phyloP scores from a whole-genome alignment of 2,113 vertebrate genomes.

The Euleptes europaea region DNA sequence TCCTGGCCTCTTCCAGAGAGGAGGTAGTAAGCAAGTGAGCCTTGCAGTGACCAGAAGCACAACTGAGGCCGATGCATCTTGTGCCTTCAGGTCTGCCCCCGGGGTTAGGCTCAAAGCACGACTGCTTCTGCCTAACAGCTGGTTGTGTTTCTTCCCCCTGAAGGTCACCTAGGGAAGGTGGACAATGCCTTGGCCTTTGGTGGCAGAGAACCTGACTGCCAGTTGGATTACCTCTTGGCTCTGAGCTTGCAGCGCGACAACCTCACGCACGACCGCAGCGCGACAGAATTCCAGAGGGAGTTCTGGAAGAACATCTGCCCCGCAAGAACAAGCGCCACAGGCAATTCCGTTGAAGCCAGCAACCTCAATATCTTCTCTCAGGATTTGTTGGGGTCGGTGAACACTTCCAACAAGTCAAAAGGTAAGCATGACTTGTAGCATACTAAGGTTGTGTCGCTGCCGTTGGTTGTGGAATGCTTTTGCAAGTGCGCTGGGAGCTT shows the following conservation, averaged over 20 bases:
- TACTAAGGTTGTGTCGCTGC: no score
- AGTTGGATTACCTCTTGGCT: slow-evolving; percentile 88
- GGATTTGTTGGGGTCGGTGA: slow-evolving; percentile 4
- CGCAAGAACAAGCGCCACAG: slow-evolving; percentile 26
- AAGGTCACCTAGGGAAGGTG: slow-evolving; percentile 52
- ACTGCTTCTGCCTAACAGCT: background rate
- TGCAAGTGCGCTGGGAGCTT: no score
- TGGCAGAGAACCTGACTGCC: slow-evolving; percentile 72
- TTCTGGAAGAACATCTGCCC: slow-evolving; percentile 58
- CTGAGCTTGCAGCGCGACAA: slow-evolving; percentile 86
- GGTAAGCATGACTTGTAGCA: slow-evolving; percentile 38
- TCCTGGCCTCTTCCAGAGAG: no score
- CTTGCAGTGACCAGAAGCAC: no score
- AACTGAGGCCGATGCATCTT: no score
- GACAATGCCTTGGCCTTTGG: background rate
- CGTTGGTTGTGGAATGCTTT: background rate
- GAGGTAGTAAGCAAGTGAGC: no score
- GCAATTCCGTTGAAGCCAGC: background rate
- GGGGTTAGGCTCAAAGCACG: no score
- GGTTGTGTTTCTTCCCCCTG: background rate
- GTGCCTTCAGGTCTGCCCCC: no score
- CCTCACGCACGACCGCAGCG: background rate
- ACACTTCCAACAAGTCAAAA: slow-evolving; percentile 11
- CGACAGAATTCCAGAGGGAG: slow-evolving; percentile 24
- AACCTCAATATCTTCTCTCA: slow-evolving; percentile 2